These are phyloP conservation scores for Scolopax bukidnonensis DNA, from an alignment of 2,797 vertebrate genomes.

Conservation along the genomic window DNA sequence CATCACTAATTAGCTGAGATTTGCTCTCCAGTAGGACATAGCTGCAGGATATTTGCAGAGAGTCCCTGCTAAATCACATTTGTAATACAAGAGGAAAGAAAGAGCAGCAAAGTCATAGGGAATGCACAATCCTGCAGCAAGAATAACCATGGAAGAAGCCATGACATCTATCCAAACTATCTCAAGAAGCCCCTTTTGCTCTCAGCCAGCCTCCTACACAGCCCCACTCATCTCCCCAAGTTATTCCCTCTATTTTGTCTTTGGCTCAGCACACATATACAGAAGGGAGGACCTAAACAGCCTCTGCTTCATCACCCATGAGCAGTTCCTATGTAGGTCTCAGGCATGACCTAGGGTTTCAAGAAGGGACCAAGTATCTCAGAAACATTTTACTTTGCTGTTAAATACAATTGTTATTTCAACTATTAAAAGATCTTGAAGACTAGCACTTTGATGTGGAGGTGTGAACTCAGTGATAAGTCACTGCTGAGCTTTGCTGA, in stretches of 20 bases:
- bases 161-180: background rate
- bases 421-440: background rate
- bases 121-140: background rate
- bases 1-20: background rate
- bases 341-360: background rate
- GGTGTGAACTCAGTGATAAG: background rate
- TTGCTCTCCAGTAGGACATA: background rate
- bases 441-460: background rate
- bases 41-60: conserved; percentile 6
- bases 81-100: background rate
- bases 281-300: background rate
- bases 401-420: background rate
- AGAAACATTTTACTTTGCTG: background rate
- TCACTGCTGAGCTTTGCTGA: background rate
- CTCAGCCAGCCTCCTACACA: background rate
- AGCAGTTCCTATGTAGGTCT: background rate
- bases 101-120: background rate
- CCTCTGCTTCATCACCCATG: background rate
- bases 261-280: background rate
- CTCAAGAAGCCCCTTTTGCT: background rate
- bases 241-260: background rate
- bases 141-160: background rate
- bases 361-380: background rate
- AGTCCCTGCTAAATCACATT: background rate
- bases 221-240: background rate